Percentiles rank a stretch among this genome's conserved stretches.
These are phyloP conservation scores for Mesocricetus auratus DNA, from an alignment of 2,113 vertebrate species.

Conservation along the genomic window DNA sequence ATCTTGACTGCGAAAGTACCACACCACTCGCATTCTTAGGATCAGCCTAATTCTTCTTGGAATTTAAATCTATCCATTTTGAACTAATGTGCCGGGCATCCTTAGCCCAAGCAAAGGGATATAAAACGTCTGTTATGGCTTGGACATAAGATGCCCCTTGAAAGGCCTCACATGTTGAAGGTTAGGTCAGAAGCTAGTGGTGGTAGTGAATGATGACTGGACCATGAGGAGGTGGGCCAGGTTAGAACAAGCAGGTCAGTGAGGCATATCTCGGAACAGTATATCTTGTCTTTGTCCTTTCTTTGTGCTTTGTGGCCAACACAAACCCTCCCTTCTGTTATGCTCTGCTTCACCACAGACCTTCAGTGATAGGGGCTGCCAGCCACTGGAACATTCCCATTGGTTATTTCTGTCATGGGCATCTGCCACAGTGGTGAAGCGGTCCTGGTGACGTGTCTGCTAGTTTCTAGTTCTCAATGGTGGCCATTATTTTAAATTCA, in stretches of 20 bases:
- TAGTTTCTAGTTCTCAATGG: neutral
- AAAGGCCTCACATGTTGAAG: neutral
- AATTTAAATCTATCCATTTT: neutral
- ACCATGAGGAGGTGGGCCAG: neutral
- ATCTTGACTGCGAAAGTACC: neutral
- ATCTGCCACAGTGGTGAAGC: neutral
- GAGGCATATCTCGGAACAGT: neutral
- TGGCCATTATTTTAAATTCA: neutral
- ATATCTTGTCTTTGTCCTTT: neutral
- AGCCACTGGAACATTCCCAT: neutral
- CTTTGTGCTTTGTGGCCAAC: neutral
- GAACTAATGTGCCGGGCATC: neutral
- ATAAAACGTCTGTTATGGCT: neutral
- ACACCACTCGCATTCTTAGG: neutral
- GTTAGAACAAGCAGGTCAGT: neutral
- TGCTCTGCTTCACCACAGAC: neutral
- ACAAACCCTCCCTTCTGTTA: neutral
- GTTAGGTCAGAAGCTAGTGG: neutral
- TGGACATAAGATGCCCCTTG: neutral
- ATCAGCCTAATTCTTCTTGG: neutral
- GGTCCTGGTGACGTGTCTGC: too few relatives aligned
- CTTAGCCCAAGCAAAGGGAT: neutral
- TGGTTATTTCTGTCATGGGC: neutral
- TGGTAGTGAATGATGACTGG: neutral
- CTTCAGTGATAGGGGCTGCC: neutral